Percentiles rank a stretch among this genome's conserved stretches.
Conservation (phyloP, 1,140 invertebrate genomes). For the Drosophila grimshawi region DNA sequence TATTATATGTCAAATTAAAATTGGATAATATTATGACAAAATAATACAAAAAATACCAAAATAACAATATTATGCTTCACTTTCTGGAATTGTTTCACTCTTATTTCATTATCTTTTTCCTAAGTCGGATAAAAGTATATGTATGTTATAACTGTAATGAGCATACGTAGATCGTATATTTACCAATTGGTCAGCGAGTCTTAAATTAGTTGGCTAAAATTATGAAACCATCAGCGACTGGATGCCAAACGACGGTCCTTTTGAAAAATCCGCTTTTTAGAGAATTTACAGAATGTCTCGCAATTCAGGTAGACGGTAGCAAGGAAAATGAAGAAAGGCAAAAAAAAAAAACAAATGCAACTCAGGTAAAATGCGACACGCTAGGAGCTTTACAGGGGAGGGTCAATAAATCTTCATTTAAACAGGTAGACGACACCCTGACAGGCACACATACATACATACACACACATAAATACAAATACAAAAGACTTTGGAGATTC, state of each 20-base stretch:
- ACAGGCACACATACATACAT: background rate
- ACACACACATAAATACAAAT: background rate
- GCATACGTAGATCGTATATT: too few relatives aligned
- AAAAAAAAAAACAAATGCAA: background rate
- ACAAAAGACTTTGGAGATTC: background rate
- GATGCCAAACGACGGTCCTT: background rate
- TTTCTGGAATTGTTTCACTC: too few relatives aligned
- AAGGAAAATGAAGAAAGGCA: too few relatives aligned
- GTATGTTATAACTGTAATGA: too few relatives aligned
- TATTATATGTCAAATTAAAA: too few relatives aligned
- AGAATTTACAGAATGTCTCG: slow-evolving; percentile 1
- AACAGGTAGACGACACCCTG: slow-evolving; percentile 21
- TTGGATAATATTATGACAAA: too few relatives aligned
- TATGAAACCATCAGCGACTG: background rate
- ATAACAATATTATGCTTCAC: too few relatives aligned
- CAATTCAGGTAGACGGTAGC: slow-evolving; percentile 2
- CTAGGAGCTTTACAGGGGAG: slow-evolving; percentile 13
- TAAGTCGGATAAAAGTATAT: too few relatives aligned
- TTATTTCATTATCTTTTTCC: too few relatives aligned
- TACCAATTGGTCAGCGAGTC: too few relatives aligned
- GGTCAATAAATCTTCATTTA: slow-evolving; percentile 15
- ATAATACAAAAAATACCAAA: too few relatives aligned
- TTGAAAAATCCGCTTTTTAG: too few relatives aligned
- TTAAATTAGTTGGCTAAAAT: background rate
- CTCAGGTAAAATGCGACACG: slow-evolving; percentile 6